Evolutionary conservation across 1,140 invertebrate genomes (phyloP).

Genomic region (Vollenhovia emeryi): DNA sequence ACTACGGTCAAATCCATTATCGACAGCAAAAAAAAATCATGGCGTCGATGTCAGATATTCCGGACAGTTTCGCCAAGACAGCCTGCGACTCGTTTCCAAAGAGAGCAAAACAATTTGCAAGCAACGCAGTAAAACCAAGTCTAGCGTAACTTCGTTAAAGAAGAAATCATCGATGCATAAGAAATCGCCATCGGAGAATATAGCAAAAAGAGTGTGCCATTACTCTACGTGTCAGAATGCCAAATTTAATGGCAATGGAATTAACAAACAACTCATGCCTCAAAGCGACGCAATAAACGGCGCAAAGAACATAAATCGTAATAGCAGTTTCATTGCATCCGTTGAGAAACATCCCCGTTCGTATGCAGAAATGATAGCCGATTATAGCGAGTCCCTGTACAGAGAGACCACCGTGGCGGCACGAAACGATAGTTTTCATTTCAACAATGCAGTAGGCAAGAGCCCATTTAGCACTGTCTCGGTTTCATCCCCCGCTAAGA

Average conservation of each 20-base stretch:
- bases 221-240: neutral
- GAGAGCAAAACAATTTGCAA: neutral
- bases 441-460: neutral
- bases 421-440: neutral
- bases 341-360: conserved; percentile 40
- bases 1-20: neutral
- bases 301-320: neutral
- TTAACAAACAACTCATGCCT: neutral
- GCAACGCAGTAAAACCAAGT: conserved; percentile 1
- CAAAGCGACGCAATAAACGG: neutral
- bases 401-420: neutral
- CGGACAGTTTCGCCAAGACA: neutral
- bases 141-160: neutral
- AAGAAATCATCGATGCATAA: conserved; percentile 16
- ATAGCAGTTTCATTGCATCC: neutral
- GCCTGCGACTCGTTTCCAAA: conserved; percentile 9
- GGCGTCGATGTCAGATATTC: neutral
- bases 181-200: neutral
- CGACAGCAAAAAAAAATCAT: neutral
- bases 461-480: conserved; percentile 54
- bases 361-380: conserved; percentile 70
- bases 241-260: neutral
- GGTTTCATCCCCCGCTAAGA: neutral
- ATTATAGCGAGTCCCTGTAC: conserved; percentile 57
- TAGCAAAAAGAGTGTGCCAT: neutral